Percentiles rank a stretch among this genome's conserved stretches.
phyloP scores from a whole-genome alignment of 2,113 vertebrate genomes.

The Formicarius rufipectus region DNA sequence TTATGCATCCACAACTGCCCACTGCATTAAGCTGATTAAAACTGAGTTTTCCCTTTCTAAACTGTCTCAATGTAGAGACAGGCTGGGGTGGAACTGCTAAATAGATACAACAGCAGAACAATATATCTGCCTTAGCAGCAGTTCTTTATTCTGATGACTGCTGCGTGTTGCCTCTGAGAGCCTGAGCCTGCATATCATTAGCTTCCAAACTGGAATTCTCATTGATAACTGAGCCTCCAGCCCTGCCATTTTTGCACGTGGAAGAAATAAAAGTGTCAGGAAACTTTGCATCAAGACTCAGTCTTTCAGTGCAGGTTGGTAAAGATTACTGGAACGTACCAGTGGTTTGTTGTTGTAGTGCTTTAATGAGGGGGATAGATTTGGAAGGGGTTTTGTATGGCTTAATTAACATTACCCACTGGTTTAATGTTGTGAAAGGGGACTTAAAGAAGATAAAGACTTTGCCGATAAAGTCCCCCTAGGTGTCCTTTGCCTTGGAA shows the following conservation, averaged over 20 bases:
- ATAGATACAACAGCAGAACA: neutral
- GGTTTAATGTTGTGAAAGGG: neutral
- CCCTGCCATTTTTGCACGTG: neutral
- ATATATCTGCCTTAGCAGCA: neutral
- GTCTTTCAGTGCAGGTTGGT: neutral
- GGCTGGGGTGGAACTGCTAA: neutral
- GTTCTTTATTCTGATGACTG: neutral
- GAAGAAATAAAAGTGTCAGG: neutral
- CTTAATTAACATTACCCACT: neutral
- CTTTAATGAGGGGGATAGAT: neutral
- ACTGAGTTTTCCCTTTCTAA: neutral
- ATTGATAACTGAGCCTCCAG: neutral
- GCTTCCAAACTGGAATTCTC: neutral
- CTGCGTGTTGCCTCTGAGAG: neutral
- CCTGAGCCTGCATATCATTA: neutral
- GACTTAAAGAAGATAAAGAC: slow-evolving; percentile 1
- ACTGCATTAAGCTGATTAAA: slow-evolving; percentile 35
- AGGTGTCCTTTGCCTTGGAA: neutral
- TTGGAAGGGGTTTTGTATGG: neutral
- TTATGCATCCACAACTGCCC: neutral
- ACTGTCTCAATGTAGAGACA: neutral
- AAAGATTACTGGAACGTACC: neutral
- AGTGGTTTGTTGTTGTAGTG: neutral
- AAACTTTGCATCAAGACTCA: neutral
- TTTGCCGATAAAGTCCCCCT: neutral